These are phyloP conservation scores for Papilio polyxenes DNA, from an alignment of 1,140 invertebrate genomes.

Conservation along the genomic window DNA sequence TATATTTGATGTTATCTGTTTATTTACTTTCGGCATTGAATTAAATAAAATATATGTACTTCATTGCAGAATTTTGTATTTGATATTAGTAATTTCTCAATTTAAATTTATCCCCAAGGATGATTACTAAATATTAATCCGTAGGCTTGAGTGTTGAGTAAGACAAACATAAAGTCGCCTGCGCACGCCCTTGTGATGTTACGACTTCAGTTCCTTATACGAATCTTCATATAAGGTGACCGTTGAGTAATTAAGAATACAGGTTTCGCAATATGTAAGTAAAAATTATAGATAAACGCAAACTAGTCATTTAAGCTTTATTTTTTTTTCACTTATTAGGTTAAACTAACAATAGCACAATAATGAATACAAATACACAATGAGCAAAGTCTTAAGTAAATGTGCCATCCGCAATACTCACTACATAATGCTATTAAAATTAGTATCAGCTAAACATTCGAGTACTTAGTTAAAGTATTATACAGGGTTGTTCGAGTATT, in stretches of 20 bases:
- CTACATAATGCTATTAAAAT: too few species aligned
- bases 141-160: slow-evolving; percentile 26
- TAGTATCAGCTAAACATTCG: too few species aligned
- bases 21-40: too few species aligned
- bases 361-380: too few species aligned
- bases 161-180: slow-evolving; percentile 30
- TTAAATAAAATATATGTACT: too few species aligned
- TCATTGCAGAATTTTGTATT: not conserved
- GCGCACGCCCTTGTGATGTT: slow-evolving; percentile 28
- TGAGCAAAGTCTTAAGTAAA: too few species aligned
- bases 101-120: slow-evolving; percentile 2
- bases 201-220: slow-evolving; percentile 7
- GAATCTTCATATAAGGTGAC: slow-evolving; percentile 32
- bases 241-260: slow-evolving; percentile 31
- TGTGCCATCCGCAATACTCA: too few species aligned
- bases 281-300: not conserved
- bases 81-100: not conserved
- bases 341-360: too few species aligned
- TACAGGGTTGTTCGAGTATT: too few species aligned
- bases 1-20: too few species aligned
- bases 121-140: not conserved
- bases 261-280: not conserved
- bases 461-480: too few species aligned
- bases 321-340: too few species aligned
- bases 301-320: not conserved